Base-by-base conservation (phyloP, 1,140 invertebrate genomes). In the Epicauta chinensis region DNA sequence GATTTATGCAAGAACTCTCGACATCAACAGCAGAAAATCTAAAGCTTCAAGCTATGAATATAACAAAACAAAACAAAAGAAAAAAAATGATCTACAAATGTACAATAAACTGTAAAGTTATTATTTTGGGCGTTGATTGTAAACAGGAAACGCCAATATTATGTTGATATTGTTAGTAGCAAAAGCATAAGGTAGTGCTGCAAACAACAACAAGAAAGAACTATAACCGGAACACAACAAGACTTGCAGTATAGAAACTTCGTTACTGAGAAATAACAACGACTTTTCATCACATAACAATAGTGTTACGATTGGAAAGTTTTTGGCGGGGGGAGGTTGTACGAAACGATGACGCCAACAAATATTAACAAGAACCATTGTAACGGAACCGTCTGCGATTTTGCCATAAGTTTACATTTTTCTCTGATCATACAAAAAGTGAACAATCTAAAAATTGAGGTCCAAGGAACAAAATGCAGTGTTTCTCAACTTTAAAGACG, bases 211-310 rank as follows among this genome's bases (percentile, higher is more conserved):
- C 45, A 37, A 13, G n/a, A 31, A 16, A 37, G 16, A 47, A 38
- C 45, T 38, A 34, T 17, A 30, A 47, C 30, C 45, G 23, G 23
- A 23, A 23, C 23, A 23, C 23, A 7, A 23, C 23, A n/a, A n/a
- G 23, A 23, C 23, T 23, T 47, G 45, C 34, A 47, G 38, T 47
- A 38, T 37, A 5, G 34, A 47, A 47, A 47, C 45, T 47, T 38
- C 32, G 32, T 47, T 47, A 47, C 37, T 47, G 45, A 47, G 32
- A 47, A 38, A 47, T 34, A 47, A 47, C 45, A 34, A 37, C 37
- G 45, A 47, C 45, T 47, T 47, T 47, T 47, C 38, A 47, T 47
- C 45, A 31, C 45, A 47, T 30, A 38, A 47, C 45, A 47, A 37
- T 47, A 47, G 38, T 38, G 32, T 36, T 31, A 31, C 36, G 45